A percentile compares a stretch with the other conserved stretches of the same genome.
phyloP scores from a whole-genome alignment of 1,140 invertebrate genomes.

The Sminthurides bifidus region DNA sequence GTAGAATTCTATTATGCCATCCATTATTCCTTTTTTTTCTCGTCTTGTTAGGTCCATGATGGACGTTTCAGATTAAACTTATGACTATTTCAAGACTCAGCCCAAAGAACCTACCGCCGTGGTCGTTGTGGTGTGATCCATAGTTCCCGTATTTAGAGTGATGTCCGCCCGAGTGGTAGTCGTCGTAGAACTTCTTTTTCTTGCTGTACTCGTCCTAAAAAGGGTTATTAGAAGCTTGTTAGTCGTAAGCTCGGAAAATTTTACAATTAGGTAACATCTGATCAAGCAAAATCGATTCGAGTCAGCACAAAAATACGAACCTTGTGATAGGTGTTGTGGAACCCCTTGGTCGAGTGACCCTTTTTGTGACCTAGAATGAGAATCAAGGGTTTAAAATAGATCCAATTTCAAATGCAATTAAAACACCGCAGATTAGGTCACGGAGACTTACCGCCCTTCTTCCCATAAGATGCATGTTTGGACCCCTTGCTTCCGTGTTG shows the following conservation, averaged over 20 bases:
- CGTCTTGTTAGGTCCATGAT: too few species aligned
- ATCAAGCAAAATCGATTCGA: not conserved
- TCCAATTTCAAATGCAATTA: too few species aligned
- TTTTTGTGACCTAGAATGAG: constrained; percentile 20
- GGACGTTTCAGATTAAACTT: too few species aligned
- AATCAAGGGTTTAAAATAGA: too few species aligned
- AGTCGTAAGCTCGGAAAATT: not conserved
- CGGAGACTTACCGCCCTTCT: constrained; percentile 9
- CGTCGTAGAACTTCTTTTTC: constrained; percentile 31
- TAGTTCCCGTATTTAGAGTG: constrained; percentile 26
- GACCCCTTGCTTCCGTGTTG: constrained; percentile 16
- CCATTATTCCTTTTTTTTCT: too few species aligned
- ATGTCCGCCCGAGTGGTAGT: constrained; percentile 28
- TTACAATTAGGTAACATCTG: not conserved
- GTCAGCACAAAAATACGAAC: not conserved
- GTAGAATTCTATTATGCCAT: too few species aligned
- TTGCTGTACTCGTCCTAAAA: constrained; percentile 26
- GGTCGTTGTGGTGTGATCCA: constrained; percentile 26
- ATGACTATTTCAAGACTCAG: too few species aligned
- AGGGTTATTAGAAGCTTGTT: not conserved
- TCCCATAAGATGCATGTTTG: constrained; percentile 28
- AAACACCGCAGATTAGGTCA: too few species aligned
- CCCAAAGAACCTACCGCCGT: constrained; percentile 20
- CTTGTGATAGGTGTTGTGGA: constrained; percentile 31
- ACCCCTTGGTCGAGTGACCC: constrained; percentile 29